These are phyloP conservation scores for Acrobasis consociella DNA, from an alignment of 2,888 invertebrate genomes.

Conservation along the genomic window DNA sequence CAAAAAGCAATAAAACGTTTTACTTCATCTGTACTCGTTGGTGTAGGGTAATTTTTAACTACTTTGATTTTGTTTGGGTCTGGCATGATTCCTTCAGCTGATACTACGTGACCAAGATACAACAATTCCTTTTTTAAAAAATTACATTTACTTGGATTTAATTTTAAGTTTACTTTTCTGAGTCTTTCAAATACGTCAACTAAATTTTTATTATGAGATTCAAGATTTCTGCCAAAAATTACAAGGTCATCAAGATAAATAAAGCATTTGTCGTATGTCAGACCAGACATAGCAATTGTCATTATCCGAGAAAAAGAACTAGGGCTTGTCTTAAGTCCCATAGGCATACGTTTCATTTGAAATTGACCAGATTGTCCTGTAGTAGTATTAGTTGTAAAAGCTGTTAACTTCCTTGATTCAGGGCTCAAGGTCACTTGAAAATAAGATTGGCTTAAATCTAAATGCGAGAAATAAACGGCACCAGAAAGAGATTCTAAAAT, in stretches of 20 bases:
- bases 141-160: constrained; percentile 24
- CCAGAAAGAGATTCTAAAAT: neutral
- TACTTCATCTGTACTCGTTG: constrained; percentile 16
- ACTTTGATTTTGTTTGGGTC: constrained; percentile 3
- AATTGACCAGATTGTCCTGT: constrained; percentile 15
- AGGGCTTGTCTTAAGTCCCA: constrained; percentile 29
- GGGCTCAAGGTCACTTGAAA: constrained; percentile 8
- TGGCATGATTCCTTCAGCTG: constrained; percentile 21
- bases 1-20: constrained; percentile 27
- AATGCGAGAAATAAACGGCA: neutral
- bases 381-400: neutral
- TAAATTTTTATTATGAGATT: constrained; percentile 29
- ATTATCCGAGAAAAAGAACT: constrained; percentile 26
- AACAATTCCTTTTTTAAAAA: constrained; percentile 28
- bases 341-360: constrained; percentile 24
- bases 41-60: constrained; percentile 27
- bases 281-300: constrained; percentile 28
- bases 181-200: constrained; percentile 28
- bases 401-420: constrained; percentile 3
- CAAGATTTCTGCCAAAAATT: constrained; percentile 24
- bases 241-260: constrained; percentile 27
- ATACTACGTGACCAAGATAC: constrained; percentile 29
- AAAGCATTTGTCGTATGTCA: constrained; percentile 27
- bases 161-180: neutral
- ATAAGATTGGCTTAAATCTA: neutral